These are phyloP conservation scores for Syndactyla subalaris DNA, from an alignment of 2,797 vertebrate genomes.

Conservation along the genomic window DNA sequence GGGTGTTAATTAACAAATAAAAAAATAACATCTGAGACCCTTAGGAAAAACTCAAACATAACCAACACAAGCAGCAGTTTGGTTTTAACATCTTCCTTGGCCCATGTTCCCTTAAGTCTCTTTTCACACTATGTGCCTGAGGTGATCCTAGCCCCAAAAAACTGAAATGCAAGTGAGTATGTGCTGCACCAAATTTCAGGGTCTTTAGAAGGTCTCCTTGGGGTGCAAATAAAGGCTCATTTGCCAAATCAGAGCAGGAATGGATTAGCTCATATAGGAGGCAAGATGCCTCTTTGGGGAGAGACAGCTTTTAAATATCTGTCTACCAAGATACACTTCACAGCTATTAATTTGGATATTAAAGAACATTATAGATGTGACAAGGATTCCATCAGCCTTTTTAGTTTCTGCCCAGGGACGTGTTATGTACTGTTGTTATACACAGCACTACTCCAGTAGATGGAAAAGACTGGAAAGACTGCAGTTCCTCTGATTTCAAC, in stretches of 20 bases:
- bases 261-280: neutral
- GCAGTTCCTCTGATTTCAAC: neutral
- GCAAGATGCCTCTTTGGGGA: neutral
- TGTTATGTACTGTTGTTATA: neutral
- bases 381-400: neutral
- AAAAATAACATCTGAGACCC: rapidly evolving
- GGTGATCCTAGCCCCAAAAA: neutral
- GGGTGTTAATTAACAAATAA: neutral
- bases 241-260: neutral
- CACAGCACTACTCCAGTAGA: neutral
- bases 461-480: neutral
- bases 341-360: neutral
- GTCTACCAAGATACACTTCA: neutral
- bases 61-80: neutral
- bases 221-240: neutral
- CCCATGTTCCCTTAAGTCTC: neutral
- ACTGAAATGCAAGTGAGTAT: neutral
- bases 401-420: neutral
- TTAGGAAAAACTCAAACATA: neutral
- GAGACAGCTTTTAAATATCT: neutral
- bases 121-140: neutral
- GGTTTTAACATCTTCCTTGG: neutral
- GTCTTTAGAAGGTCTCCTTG: neutral
- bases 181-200: neutral
- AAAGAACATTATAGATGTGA: neutral